Percentiles rank a stretch among this genome's conserved stretches.
Conservation (phyloP, 2,888 invertebrate species). For the Drosophila glabriapex region DNA sequence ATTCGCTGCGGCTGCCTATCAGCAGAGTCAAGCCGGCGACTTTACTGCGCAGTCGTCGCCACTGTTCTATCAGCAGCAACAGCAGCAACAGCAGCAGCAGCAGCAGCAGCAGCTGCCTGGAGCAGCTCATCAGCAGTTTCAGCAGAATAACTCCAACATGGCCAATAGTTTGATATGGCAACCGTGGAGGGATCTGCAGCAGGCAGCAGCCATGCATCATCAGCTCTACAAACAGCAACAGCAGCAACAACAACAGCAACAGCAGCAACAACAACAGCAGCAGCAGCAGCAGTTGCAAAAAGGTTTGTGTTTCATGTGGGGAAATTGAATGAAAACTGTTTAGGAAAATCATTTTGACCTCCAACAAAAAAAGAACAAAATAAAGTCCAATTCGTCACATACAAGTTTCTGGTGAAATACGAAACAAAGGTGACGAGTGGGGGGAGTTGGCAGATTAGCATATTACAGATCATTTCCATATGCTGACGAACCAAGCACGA, state of each 20-base stretch:
- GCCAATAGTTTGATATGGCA: slow-evolving; percentile 84
- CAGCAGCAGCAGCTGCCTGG: slow-evolving; percentile 52
- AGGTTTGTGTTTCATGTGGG: slow-evolving; percentile 45
- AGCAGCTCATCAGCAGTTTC: slow-evolving; percentile 48
- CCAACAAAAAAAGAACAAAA: slow-evolving; percentile 8
- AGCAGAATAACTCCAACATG: slow-evolving; percentile 78
- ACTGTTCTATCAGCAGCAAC: slow-evolving; percentile 57
- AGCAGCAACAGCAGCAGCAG: slow-evolving; percentile 40
- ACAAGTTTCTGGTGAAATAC: slow-evolving; percentile 29
- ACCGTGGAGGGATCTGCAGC: slow-evolving; percentile 84
- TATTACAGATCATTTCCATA: slow-evolving; percentile 1
- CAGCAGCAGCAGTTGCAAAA: slow-evolving; percentile 63
- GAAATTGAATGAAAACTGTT: slow-evolving; percentile 27
- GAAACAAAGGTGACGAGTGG: not conserved
- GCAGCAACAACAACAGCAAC: slow-evolving; percentile 69
- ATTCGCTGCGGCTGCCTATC: slow-evolving; percentile 39
- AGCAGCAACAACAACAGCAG: slow-evolving; percentile 78
- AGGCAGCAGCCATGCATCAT: slow-evolving; percentile 82
- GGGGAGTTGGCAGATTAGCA: not conserved
- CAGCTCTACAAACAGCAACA: slow-evolving; percentile 83
- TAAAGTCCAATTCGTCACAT: slow-evolving; percentile 43
- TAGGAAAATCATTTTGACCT: slow-evolving; percentile 39
- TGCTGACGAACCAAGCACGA: slow-evolving; percentile 24
- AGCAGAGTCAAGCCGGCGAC: slow-evolving; percentile 42
- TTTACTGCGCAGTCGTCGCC: slow-evolving; percentile 49